Evolutionary conservation across 2,113 vertebrate genomes (phyloP).

Genomic region (Falco punctatus): DNA sequence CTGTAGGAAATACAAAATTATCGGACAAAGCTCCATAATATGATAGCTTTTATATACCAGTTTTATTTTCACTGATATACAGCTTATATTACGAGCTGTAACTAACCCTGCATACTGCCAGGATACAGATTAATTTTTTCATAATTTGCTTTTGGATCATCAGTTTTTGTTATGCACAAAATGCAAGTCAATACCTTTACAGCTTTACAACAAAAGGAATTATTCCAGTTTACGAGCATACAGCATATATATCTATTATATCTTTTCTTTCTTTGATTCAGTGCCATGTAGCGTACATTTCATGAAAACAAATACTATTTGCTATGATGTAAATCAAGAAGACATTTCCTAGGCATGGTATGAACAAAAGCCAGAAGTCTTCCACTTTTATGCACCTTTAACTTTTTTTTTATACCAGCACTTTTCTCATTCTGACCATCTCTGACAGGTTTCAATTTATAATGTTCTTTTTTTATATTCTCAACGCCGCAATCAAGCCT

Average conservation of each 20-base stretch:
- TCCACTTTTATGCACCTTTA: constrained; percentile 33
- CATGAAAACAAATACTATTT: constrained; percentile 25
- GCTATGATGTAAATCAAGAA: neutral
- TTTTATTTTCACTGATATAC: constrained; percentile 28
- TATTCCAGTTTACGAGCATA: neutral
- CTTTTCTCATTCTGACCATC: constrained; percentile 61
- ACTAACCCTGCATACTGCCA: neutral
- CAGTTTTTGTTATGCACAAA: neutral
- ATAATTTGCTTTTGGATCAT: constrained; percentile 15
- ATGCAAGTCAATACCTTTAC: neutral
- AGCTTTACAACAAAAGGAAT: neutral
- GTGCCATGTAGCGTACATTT: neutral
- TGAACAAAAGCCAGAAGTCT: neutral
- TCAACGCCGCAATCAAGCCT: constrained; percentile 72
- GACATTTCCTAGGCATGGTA: neutral
- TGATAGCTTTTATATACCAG: neutral
- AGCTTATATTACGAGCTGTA: neutral
- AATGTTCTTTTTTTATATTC: constrained; percentile 72
- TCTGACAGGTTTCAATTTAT: constrained; percentile 68
- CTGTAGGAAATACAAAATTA: neutral
- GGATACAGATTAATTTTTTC: neutral
- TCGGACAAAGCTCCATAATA: neutral
- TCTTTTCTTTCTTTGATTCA: neutral
- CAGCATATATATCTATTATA: neutral
- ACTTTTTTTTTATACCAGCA: constrained; percentile 37